Conservation (phyloP, 2,113 vertebrate genomes). For the Sterna hirundo region DNA sequence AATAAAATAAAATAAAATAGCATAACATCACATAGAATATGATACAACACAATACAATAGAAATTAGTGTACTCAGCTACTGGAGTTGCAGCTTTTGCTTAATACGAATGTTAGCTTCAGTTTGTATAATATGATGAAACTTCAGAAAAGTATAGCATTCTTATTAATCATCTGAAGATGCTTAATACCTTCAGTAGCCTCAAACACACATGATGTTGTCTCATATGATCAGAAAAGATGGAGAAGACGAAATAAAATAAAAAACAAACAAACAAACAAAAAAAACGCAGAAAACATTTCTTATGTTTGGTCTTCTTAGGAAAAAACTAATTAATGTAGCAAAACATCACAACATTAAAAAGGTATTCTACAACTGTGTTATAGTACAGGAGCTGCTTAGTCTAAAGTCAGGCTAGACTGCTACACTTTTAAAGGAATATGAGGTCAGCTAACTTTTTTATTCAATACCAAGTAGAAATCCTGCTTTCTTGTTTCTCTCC, state of each 20-base stretch:
- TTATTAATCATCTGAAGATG: neutral
- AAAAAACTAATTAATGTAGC: neutral
- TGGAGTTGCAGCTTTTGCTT: neutral
- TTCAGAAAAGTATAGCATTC: neutral
- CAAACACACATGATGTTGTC: neutral
- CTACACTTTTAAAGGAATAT: neutral
- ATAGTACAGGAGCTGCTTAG: neutral
- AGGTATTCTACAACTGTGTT: neutral
- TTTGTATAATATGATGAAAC: neutral
- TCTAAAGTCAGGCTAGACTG: neutral
- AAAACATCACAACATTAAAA: neutral
- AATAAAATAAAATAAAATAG: neutral
- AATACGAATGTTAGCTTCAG: neutral
- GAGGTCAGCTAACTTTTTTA: neutral
- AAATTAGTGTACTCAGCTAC: neutral
- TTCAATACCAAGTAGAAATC: neutral
- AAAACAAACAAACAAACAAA: neutral
- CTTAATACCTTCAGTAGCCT: neutral
- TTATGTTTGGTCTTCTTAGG: neutral
- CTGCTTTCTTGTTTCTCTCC: neutral
- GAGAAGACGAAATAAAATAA: neutral
- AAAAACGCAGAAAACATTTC: neutral
- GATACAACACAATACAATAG: neutral
- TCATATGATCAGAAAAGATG: neutral
- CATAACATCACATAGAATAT: neutral